Base-by-base conservation (phyloP, 2,888 invertebrate genomes). In the Drosophila incognita region DNA sequence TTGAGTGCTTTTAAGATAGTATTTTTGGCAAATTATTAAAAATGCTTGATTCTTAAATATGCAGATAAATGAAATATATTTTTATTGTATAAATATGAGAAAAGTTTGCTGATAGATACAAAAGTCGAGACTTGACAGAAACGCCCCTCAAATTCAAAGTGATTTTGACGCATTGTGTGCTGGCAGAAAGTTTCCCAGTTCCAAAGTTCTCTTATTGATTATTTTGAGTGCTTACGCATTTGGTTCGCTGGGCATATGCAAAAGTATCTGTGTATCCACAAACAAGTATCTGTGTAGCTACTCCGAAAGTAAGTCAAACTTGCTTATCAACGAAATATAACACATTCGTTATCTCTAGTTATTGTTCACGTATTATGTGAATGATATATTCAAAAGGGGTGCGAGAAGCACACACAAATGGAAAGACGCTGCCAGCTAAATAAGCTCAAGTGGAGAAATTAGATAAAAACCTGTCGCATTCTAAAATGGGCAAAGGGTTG, bases 381-480 rank as follows among this genome's bases (percentile, higher is more conserved):
- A 35, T 42, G 33, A 49, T 36, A 56, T 24, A 24, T 40, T 11
- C 15, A 36, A 15, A 33, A 21, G 33, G 18, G 18, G 31, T 24
- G 35, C 6, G 36, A 59, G 27, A 21, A n/a, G 33, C 52, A 56
- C 46, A 64, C 40, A 38, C 67, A 67, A 36, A 64, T 42, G 67
- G n/a, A 70, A 51, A 42, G 58, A 67, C 49, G 42, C 65, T 63
- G 49, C 40, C 58, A 74, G 73, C 64, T 54, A 68, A 80, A 81
- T 72, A 81, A 84, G 81, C 73, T 74, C 69, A 88, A 86, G 89
- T 81, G 87, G 87, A 87, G 90, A 87, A 87, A 90, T 87, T 89
- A 87, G 87, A 87, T 87, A 83, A 90, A 88, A 78, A 90, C 90
- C 76, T 82, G 82, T 90, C 85, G 85, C 70, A 59, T 68, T 59